phyloP scores from a whole-genome alignment of 2,888 invertebrate species.

The Rhorus exstirpatorius region DNA sequence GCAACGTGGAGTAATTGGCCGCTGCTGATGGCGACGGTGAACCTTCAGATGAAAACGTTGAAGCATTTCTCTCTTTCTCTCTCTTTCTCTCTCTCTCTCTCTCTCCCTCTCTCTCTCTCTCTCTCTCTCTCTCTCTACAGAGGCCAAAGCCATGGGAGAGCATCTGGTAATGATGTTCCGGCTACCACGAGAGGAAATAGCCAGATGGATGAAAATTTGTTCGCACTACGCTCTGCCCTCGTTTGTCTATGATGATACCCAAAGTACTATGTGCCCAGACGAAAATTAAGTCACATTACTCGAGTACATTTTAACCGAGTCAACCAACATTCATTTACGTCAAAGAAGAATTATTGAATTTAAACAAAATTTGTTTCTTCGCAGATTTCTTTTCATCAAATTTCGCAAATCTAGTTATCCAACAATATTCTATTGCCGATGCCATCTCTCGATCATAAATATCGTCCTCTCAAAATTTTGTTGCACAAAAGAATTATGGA shows the following conservation, averaged over 20 bases:
- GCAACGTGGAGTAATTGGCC: constrained; percentile 54
- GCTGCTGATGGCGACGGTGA: constrained; percentile 28
- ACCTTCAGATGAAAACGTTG: constrained; percentile 46
- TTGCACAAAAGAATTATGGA: too few relatives aligned
- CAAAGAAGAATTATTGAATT: background rate
- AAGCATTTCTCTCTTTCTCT: constrained; percentile 12
- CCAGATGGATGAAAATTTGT: constrained; percentile 54
- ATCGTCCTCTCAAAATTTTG: background rate
- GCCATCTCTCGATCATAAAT: background rate
- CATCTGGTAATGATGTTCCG: constrained; percentile 60
- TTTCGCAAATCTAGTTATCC: too few relatives aligned
- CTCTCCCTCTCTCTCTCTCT: background rate
- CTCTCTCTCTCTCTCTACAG: background rate
- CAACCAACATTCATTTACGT: background rate
- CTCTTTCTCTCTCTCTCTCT: background rate
- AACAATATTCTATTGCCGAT: too few relatives aligned
- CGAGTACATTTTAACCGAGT: background rate
- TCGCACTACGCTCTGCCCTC: constrained; percentile 17
- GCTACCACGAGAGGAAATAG: constrained; percentile 48
- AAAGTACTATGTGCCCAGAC: background rate
- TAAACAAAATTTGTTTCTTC: background rate
- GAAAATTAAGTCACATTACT: background rate
- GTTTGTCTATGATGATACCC: background rate
- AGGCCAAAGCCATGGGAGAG: constrained; percentile 37
- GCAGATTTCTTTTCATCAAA: too few relatives aligned